Percentiles rank a stretch among this genome's conserved stretches.
Evolutionary conservation across 2,888 invertebrate species (phyloP).

Genomic region (Pteria penguin): DNA sequence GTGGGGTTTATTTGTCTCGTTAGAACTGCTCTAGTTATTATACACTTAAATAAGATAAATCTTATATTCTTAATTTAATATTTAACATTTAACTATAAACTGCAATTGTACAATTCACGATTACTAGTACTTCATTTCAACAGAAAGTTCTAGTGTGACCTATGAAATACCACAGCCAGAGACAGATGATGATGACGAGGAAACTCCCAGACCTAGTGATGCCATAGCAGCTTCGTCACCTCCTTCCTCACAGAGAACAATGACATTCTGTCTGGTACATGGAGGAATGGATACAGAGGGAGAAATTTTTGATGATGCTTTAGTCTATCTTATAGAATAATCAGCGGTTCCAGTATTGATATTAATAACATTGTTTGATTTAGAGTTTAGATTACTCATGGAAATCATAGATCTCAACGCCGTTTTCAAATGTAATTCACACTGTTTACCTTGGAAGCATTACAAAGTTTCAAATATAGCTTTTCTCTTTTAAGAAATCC

Average conservation of each 20-base stretch:
- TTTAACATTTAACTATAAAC: neutral
- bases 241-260: slow-evolving; percentile 46
- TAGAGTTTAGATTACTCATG: too few relatives aligned
- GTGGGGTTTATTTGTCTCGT: too few relatives aligned
- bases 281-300: slow-evolving; percentile 80
- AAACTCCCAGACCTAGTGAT: slow-evolving; percentile 48
- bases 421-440: too few relatives aligned
- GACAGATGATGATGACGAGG: slow-evolving; percentile 46
- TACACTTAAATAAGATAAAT: too few relatives aligned
- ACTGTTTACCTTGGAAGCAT: too few relatives aligned
- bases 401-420: too few relatives aligned
- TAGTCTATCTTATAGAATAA: slow-evolving; percentile 59
- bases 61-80: too few relatives aligned
- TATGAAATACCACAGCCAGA: slow-evolving; percentile 31
- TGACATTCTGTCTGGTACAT: slow-evolving; percentile 68
- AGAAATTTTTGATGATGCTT: slow-evolving; percentile 78
- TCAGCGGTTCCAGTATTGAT: too few relatives aligned
- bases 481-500: too few relatives aligned
- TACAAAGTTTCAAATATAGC: too few relatives aligned
- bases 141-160: slow-evolving; percentile 39
- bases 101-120: neutral
- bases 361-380: too few relatives aligned
- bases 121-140: neutral
- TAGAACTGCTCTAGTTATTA: too few relatives aligned
- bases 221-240: slow-evolving; percentile 37